Evolutionary conservation across 2,888 invertebrate species (phyloP), one percentile per base, ranked within the genome.

Genomic region (Teinopalpus imperialis): DNA sequence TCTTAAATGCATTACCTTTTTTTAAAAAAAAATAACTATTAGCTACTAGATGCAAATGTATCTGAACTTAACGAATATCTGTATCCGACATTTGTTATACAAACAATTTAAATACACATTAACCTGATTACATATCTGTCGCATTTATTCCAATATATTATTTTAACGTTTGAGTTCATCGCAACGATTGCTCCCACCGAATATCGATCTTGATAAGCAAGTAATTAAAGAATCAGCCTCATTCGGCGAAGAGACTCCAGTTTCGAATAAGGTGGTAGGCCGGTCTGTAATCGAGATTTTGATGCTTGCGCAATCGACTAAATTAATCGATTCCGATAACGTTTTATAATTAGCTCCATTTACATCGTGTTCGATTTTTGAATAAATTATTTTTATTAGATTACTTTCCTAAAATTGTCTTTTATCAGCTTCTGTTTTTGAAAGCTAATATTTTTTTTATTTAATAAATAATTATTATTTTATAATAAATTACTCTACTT

Each of bases 311-410:
- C 75, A 81, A 79, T 81, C 66, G 70, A 70, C 66, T 72, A 80
- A 81, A 78, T 75, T 74, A 79, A 81, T 81, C 74, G 74, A 77
- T 76, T 79, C 66, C 64, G 70, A 76, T 80, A 77, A 77, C 72
- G 62, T 69, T 71, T 81, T 75, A 79, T 61, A 82, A 82, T 82
- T 81, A 80, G 70, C 73, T 75, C 69, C 66, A 65, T 72, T 64
- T 62, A 69, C 68, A 74, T 71, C 3, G 21, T 2, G 35, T 31
- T 41, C 23, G 9, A 37, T 26, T 43, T 29, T 43, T 20, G 18
- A 10, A n/a, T 21, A 10, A 35, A 31, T 35, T 47, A 9, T 39
- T 41, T 49, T 49, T 49, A 23, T 40, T 21, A 21, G 13, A 21
- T 29, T 21, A 29, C n/a, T 29, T 7, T 10, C 29, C 18, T n/a